These are phyloP conservation scores for Pachyuromys duprasi DNA, from an alignment of 2,797 vertebrate species.

Conservation along the genomic window DNA sequence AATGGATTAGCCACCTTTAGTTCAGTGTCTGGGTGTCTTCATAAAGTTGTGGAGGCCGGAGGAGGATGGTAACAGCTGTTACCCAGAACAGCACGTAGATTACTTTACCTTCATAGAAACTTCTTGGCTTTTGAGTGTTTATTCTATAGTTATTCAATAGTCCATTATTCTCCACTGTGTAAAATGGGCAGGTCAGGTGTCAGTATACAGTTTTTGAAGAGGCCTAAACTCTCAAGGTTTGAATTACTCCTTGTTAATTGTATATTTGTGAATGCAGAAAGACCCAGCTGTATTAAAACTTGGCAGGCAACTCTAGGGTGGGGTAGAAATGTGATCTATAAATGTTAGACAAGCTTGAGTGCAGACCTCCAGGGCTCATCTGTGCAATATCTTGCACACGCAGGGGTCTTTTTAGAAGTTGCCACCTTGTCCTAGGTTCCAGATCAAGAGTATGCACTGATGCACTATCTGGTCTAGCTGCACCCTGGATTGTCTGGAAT, in stretches of 20 bases:
- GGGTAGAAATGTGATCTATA: not conserved
- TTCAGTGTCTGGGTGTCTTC: not conserved
- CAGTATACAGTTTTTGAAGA: not conserved
- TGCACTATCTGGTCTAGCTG: constrained; percentile 15
- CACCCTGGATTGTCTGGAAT: not conserved
- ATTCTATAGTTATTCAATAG: not conserved
- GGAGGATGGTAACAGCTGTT: not conserved
- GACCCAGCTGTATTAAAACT: not conserved
- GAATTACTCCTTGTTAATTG: not conserved
- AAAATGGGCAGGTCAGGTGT: not conserved
- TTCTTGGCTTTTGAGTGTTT: not conserved
- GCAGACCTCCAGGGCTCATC: not conserved
- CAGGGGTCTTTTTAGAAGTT: not conserved
- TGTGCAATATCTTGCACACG: constrained; percentile 24
- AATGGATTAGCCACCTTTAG: not conserved
- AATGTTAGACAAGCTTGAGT: not conserved
- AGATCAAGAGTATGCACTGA: not conserved
- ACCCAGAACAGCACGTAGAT: not conserved
- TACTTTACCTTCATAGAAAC: not conserved
- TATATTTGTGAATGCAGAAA: not conserved
- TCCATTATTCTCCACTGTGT: not conserved
- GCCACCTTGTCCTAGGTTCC: not conserved
- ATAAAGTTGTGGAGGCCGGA: not conserved
- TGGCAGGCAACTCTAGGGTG: not conserved
- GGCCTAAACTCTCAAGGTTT: not conserved